Percentiles rank a stretch among this genome's conserved stretches.
Conservation (phyloP, 2,797 vertebrate species). For the Malacoraja senta region DNA sequence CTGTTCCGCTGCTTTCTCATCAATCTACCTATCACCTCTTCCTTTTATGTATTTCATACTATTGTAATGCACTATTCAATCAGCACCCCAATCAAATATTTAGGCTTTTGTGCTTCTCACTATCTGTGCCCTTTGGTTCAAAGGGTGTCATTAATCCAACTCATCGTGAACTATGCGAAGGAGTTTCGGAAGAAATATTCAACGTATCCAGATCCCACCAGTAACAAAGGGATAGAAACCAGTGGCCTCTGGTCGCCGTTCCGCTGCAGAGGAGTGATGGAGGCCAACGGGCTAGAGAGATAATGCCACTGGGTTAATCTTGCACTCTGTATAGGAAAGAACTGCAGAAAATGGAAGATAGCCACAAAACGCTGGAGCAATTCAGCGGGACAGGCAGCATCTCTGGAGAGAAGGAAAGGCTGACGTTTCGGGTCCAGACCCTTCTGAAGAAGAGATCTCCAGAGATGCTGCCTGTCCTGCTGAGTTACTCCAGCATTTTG, state of each 20-base stretch:
- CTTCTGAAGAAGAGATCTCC: too few relatives aligned
- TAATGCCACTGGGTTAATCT: neutral
- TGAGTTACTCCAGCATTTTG: too few relatives aligned
- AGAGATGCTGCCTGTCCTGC: too few relatives aligned
- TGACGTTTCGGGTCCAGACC: too few relatives aligned
- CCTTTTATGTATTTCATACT: slow-evolving; percentile 29
- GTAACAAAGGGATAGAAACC: slow-evolving; percentile 18
- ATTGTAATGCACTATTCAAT: slow-evolving; percentile 36
- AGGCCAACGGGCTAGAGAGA: neutral
- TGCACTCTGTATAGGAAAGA: neutral
- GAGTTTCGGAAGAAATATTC: slow-evolving; percentile 44
- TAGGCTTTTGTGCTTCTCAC: slow-evolving; percentile 44
- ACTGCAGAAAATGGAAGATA: too few relatives aligned
- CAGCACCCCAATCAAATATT: slow-evolving; percentile 23
- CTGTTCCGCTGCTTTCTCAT: slow-evolving; percentile 29
- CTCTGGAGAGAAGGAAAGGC: too few relatives aligned
- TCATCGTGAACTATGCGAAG: slow-evolving; percentile 47
- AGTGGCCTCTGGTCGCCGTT: neutral
- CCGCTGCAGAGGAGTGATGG: neutral
- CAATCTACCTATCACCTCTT: slow-evolving; percentile 37
- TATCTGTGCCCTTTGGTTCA: slow-evolving; percentile 56
- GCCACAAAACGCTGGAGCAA: too few relatives aligned
- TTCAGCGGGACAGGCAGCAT: too few relatives aligned
- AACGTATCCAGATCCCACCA: slow-evolving; percentile 15
- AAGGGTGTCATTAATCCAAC: slow-evolving; percentile 66